Conservation (phyloP, 2,113 vertebrate species). For the Channa argus region DNA sequence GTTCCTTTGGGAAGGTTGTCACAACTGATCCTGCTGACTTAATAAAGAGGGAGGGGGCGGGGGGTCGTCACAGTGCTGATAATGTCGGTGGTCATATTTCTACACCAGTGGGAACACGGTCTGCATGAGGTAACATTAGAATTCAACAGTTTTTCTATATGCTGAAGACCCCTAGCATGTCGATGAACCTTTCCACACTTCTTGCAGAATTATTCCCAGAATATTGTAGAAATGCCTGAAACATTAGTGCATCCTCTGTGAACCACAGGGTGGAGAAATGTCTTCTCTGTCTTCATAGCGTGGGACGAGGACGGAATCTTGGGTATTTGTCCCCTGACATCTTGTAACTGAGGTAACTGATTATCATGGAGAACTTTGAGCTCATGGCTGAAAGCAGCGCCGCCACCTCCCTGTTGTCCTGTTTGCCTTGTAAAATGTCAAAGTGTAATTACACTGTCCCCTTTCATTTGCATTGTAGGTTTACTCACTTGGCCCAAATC, state of each 20-base stretch:
- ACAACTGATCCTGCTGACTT: not conserved
- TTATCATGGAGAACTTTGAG: not conserved
- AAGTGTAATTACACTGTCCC: conserved; percentile 41
- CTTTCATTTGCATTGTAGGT: conserved; percentile 45
- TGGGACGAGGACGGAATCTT: not conserved
- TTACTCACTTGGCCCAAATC: conserved; percentile 6
- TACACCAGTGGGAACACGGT: not conserved
- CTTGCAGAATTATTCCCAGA: no score
- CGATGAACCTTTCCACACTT: no score
- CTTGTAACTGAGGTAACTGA: not conserved
- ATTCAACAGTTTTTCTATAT: not conserved
- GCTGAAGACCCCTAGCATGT: not conserved
- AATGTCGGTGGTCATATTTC: not conserved
- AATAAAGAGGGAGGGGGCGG: not conserved
- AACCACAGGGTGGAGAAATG: not conserved
- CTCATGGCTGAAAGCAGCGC: no score
- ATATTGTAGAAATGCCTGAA: no score
- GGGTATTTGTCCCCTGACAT: not conserved
- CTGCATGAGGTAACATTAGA: not conserved
- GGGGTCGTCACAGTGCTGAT: not conserved
- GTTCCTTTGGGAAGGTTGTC: not conserved
- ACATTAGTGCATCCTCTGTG: not conserved
- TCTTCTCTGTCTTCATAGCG: not conserved
- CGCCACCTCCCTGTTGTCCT: conserved; percentile 6
- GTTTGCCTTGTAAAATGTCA: conserved; percentile 40